Base-by-base conservation (phyloP, 2,797 vertebrate genomes). In the Meda fulgida region DNA sequence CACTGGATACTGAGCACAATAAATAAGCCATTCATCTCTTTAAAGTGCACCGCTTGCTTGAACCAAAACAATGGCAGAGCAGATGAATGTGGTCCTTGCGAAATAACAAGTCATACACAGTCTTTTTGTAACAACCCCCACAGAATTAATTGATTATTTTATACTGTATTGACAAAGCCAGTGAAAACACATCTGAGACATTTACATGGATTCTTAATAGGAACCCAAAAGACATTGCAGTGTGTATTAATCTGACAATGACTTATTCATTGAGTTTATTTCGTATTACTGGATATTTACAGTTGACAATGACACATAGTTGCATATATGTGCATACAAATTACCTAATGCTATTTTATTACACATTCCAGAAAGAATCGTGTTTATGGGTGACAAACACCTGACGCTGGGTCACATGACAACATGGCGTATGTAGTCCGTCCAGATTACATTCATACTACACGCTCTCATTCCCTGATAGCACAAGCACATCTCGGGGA, bases 321-420 rank as follows among this genome's bases (percentile, higher is more conserved):
- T 58, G 34, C 67, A 58, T 43, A 65, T 38, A n/a, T 46, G 4
- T 11, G 63, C 51, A 60, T 43, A 75, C 73, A 79, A 90, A 88
- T 48, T 6, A 67, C 29, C 34, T 43, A 3, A 51, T 83, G 78
- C 75, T 48, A 77, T 65, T 40, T 86, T 86, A 40, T 76, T 88
- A 66, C 55, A 51, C 83, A 89, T 90, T 89, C 86, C 87, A 88
- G 55, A 5, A 9, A 51, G 4, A 7, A 18, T 16, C 4, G 46
- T 48, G 46, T 16, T 16, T 48, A 48, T 46, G 11, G 31, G 31
- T 31, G 31, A n/a, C n/a, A n/a, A n/a, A n/a, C n/a, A n/a, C n/a
- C 38, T 2, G 9, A 40, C 38, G 2, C 8, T 40, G 9, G 38
- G 38, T 40, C 40, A 43, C 10, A 43, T n/a, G n/a, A n/a, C n/a